These are phyloP conservation scores for Drosophila pseudoananassae DNA, from an alignment of 1,140 invertebrate species.

Conservation along the genomic window DNA sequence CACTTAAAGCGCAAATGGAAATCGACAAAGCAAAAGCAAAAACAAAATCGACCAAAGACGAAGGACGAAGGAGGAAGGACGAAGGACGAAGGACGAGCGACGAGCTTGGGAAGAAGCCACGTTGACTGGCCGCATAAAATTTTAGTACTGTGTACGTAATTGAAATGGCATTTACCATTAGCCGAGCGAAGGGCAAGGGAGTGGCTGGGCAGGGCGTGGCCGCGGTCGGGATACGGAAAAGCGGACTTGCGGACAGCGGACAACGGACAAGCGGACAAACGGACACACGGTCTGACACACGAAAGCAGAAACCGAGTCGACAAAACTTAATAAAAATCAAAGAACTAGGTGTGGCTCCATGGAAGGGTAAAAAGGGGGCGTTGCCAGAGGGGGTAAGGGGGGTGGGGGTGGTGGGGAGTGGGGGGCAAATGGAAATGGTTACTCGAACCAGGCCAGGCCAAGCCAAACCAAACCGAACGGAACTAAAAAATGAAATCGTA, in stretches of 20 bases:
- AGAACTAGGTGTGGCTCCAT: constrained; percentile 69
- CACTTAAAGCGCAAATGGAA: constrained; percentile 77
- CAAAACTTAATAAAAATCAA: constrained; percentile 78
- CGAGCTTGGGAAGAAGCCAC: constrained; percentile 14
- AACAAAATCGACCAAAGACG: background rate
- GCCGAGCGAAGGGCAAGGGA: constrained; percentile 36
- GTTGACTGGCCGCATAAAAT: constrained; percentile 74
- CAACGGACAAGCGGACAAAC: constrained; percentile 28
- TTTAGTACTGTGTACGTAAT: constrained; percentile 77
- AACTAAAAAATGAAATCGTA: constrained; percentile 56
- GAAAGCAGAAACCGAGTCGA: constrained; percentile 57
- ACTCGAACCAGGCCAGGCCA: constrained; percentile 36
- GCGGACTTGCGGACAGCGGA: constrained; percentile 32
- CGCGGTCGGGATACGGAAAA: constrained; percentile 38
- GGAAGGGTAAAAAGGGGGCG: background rate
- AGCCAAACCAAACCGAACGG: constrained; percentile 6
- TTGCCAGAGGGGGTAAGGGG: background rate
- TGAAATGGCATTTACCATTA: constrained; percentile 79
- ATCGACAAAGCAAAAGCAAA: constrained; percentile 45
- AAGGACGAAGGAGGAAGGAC: background rate
- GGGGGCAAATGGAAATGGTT: constrained; percentile 56
- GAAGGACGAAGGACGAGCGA: background rate
- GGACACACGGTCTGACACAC: constrained; percentile 32
- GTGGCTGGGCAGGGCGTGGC: constrained; percentile 41
- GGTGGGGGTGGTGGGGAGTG: background rate